Evolutionary conservation across 2,888 invertebrate genomes (phyloP).

Genomic region (Sepioteuthis lessoniana): DNA sequence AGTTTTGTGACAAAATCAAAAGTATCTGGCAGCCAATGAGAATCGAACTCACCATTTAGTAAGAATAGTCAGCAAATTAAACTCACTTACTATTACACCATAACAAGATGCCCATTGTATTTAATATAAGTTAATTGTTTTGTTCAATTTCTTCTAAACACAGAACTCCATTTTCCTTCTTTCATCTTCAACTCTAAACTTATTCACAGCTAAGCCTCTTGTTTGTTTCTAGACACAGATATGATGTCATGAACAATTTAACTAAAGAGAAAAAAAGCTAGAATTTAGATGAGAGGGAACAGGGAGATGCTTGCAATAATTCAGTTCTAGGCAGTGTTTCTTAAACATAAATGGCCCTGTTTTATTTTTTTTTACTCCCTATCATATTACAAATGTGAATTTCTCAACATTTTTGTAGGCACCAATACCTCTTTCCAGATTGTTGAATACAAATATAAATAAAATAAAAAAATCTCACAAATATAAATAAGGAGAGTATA

Average conservation of each 20-base stretch:
- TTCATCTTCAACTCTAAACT: background rate
- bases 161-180: background rate
- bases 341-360: background rate
- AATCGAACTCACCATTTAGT: no score
- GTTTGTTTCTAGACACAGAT: background rate
- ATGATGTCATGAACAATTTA: background rate
- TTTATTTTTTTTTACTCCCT: background rate
- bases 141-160: background rate
- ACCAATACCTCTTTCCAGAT: background rate
- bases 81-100: no score
- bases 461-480: background rate
- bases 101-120: no score
- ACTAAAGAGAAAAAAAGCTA: background rate
- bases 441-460: constrained; percentile 33
- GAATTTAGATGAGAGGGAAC: background rate
- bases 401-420: background rate
- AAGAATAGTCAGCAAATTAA: no score
- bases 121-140: no score
- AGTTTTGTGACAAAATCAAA: no score
- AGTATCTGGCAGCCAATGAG: no score
- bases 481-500: background rate
- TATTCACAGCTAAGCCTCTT: background rate
- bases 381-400: constrained; percentile 3
- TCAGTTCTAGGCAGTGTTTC: background rate
- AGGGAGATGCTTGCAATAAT: background rate